Evolutionary conservation across 2,113 vertebrate genomes (phyloP).

Genomic region (Saguinus imperator): DNA sequence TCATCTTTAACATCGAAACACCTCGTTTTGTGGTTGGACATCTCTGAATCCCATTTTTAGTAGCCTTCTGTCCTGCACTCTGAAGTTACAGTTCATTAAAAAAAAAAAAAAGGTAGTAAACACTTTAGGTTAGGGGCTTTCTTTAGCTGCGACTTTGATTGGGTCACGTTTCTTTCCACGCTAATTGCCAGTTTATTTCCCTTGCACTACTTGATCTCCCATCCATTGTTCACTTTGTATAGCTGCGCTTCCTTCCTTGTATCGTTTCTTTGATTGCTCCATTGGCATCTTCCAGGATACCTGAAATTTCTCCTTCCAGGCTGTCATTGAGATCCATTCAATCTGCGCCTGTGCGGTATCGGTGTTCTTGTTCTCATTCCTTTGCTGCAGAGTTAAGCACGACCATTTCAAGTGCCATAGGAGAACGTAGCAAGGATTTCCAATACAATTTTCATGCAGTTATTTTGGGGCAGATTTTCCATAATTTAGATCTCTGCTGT

Average conservation of each 20-base stretch:
- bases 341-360: neutral
- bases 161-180: neutral
- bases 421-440: neutral
- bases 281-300: neutral
- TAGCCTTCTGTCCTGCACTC: neutral
- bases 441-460: neutral
- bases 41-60: neutral
- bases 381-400: neutral
- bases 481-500: neutral
- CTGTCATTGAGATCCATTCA: neutral
- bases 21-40: neutral
- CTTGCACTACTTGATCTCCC: neutral
- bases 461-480: neutral
- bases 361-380: neutral
- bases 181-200: neutral
- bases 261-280: neutral
- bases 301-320: neutral
- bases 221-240: neutral
- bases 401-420: neutral
- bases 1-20: neutral
- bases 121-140: neutral
- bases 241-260: neutral
- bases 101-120: neutral
- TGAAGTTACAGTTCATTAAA: neutral
- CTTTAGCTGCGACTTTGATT: neutral